A percentile compares a stretch with the other conserved stretches of the same genome.
These are phyloP conservation scores for Pogonophryne albipinna DNA, from an alignment of 2,797 vertebrate species.

Conservation along the genomic window DNA sequence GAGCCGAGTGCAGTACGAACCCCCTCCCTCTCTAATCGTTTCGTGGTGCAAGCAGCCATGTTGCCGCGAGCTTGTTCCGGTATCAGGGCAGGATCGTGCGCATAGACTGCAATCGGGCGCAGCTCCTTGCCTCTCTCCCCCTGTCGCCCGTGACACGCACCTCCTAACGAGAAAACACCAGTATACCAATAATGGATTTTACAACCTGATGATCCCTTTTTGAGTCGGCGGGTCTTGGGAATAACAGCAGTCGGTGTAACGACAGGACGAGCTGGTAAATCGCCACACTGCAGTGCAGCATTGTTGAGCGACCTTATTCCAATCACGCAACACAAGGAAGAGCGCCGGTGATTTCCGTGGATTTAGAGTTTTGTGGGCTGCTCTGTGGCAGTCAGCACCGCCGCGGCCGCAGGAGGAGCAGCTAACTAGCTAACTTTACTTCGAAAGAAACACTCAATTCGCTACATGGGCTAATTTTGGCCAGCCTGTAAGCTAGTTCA, in stretches of 20 bases:
- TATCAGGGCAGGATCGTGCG: constrained; percentile 83
- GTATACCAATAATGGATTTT: constrained; percentile 78
- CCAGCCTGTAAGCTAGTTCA: constrained; percentile 36
- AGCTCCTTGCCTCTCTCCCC: constrained; percentile 70
- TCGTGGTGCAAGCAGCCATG: constrained; percentile 88
- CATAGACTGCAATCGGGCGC: constrained; percentile 78
- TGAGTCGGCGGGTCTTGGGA: constrained; percentile 45
- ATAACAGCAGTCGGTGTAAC: constrained; percentile 42
- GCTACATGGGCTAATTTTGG: constrained; percentile 59
- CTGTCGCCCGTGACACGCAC: constrained; percentile 63
- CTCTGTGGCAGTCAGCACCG: constrained; percentile 56
- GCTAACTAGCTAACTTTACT: constrained; percentile 68
- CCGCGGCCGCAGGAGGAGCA: constrained; percentile 55
- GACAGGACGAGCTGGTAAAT: constrained; percentile 62
- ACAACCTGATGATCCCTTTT: constrained; percentile 70
- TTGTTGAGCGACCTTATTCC: constrained; percentile 76
- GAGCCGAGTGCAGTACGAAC: constrained; percentile 58
- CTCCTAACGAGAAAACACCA: constrained; percentile 51
- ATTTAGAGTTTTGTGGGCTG: constrained; percentile 67
- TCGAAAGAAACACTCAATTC: constrained; percentile 39
- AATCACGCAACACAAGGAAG: constrained; percentile 75
- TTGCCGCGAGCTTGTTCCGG: constrained; percentile 88
- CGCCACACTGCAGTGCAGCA: constrained; percentile 77
- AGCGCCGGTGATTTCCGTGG: constrained; percentile 76
- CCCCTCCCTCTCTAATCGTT: constrained; percentile 48